A percentile compares a stretch with the other conserved stretches of the same genome.
phyloP scores from a whole-genome alignment of 2,888 invertebrate genomes.

The Charanyca ferruginea region DNA sequence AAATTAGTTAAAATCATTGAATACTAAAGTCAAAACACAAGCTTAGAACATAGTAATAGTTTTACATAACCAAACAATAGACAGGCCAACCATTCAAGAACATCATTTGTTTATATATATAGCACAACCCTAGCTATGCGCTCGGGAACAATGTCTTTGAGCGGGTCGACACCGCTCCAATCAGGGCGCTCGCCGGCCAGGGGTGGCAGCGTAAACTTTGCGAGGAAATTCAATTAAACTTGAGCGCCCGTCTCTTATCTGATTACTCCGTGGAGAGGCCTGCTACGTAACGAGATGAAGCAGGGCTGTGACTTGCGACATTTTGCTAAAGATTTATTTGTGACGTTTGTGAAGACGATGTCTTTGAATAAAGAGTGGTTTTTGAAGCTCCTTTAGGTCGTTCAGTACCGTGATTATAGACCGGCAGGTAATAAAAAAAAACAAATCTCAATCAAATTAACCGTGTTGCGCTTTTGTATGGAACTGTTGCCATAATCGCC shows the following conservation, averaged over 20 bases:
- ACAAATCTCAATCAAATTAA: no score
- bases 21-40: constrained; percentile 19
- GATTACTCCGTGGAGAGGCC: constrained; percentile 87
- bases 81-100: constrained; percentile 67
- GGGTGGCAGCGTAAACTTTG: constrained; percentile 88
- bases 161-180: constrained; percentile 81
- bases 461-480: no score
- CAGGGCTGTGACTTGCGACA: constrained; percentile 74
- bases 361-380: background rate
- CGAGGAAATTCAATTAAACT: constrained; percentile 90
- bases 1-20: background rate
- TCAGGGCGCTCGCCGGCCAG: constrained; percentile 79
- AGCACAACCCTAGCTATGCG: constrained; percentile 70
- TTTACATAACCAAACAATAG: constrained; percentile 54
- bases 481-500: no score
- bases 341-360: background rate
- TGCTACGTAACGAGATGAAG: constrained; percentile 83
- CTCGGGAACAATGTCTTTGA: constrained; percentile 86
- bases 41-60: constrained; percentile 20
- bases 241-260: constrained; percentile 89
- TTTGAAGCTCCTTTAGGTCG: no score
- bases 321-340: background rate
- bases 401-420: no score
- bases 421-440: no score
- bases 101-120: constrained; percentile 63